Percentiles rank a stretch among this genome's conserved stretches.
Evolutionary conservation across 1,140 invertebrate genomes (phyloP).

Genomic region (Caenorhabditis elegans): DNA sequence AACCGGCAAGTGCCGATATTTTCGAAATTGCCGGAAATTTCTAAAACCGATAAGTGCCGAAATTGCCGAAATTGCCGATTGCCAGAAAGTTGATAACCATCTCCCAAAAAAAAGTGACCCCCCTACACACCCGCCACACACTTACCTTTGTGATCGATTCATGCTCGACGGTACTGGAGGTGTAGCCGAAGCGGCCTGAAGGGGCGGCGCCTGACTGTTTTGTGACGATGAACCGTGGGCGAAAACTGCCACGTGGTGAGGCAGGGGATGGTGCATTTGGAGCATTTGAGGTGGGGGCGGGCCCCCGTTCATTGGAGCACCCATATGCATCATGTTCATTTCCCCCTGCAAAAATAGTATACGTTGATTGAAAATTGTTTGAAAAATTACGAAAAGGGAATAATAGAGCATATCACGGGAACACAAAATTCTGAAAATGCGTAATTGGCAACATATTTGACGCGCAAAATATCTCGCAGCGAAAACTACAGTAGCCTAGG

Average conservation of each 20-base stretch:
- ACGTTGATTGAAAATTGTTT: not conserved
- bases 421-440: not conserved
- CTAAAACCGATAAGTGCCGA: no score
- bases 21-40: no score
- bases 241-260: slow-evolving; percentile 6
- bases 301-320: slow-evolving; percentile 19
- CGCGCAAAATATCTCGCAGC: no score
- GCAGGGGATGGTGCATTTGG: slow-evolving; percentile 26
- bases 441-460: no score
- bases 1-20: no score
- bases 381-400: no score
- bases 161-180: slow-evolving; percentile 39
- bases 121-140: not conserved
- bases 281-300: not conserved
- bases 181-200: not conserved
- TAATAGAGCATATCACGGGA: no score
- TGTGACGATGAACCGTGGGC: not conserved
- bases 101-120: not conserved
- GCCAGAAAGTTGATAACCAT: no score
- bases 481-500: no score
- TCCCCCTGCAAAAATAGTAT: not conserved
- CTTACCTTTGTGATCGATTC: slow-evolving; percentile 46
- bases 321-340: slow-evolving; percentile 38
- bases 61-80: no score
- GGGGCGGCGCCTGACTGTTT: not conserved